Evolutionary conservation across 2,888 invertebrate genomes (phyloP), one percentile per base, ranked within the genome.

Genomic region (Drosophila lacicola): DNA sequence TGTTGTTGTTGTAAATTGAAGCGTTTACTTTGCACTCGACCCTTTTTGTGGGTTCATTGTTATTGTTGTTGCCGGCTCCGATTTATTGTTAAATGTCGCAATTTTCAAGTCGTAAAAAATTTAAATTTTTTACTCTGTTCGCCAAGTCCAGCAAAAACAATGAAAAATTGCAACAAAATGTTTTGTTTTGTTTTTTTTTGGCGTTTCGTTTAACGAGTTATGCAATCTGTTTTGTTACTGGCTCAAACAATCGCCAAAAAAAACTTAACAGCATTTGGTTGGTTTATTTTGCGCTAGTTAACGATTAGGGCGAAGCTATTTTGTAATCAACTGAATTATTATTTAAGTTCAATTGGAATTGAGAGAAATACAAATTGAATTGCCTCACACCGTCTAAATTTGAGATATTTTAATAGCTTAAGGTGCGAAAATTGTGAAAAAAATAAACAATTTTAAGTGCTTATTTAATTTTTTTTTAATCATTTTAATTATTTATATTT

Each of bases 41-140:
- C 44, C 51, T 65, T 53, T 53, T 51, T 21, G 19, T 42, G 50
- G 17, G 51, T 37, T 47, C 34, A 37, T 42, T 44, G 46, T 58
- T 49, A 47, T 50, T 65, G 46, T 60, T 53, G 46, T 57, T 53
- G 61, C 61, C 44, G 53, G 14, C 53, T 64, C 60, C 65, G 78
- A 63, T 69, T 82, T 74, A 61, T 75, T 70, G 77, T 69, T 83
- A 86, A 82, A 74, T 82, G 74, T 82, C 82, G 89, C 89, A 83
- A 83, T 83, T 83, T 82, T 57, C 74, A 33, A 88, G 80, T 83
- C 87, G 86, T 64, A 80, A 68, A 71, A 85, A 77, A 88, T 77
- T 69, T 68, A 68, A 54, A 64, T 79, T 68, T 85, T 71, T 45
- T 66, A 14, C n/a, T 5, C 25, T n/a, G 19, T 39, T 50, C 14